Conservation (phyloP, 2,797 vertebrate species). For the Cynodonichthys magdalenae region DNA sequence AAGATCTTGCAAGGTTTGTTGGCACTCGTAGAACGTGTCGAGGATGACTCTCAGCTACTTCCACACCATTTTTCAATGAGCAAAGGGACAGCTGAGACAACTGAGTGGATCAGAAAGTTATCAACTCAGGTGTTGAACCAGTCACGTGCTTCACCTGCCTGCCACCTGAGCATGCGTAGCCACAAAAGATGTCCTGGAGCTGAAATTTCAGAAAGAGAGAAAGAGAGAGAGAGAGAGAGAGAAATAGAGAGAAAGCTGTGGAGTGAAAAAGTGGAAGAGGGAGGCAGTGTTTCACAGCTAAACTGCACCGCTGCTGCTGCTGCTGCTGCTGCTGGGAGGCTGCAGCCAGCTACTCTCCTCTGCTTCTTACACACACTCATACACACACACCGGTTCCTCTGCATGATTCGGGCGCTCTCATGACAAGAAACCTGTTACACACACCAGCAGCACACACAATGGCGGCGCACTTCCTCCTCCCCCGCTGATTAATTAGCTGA, state of each 20-base stretch:
- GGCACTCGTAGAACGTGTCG: too few relatives aligned
- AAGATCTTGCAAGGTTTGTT: too few relatives aligned
- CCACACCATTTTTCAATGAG: too few relatives aligned
- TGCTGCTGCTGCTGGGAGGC: constrained; percentile 38
- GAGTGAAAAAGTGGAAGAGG: constrained; percentile 43
- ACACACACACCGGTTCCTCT: constrained; percentile 22
- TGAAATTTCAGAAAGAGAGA: constrained; percentile 36
- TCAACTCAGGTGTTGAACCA: too few relatives aligned
- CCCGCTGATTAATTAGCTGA: constrained; percentile 39
- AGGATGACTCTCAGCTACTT: too few relatives aligned
- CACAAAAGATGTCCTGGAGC: constrained; percentile 25
- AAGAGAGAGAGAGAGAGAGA: constrained; percentile 44
- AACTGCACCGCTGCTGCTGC: constrained; percentile 53
- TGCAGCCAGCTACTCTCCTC: constrained; percentile 52
- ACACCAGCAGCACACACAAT: constrained; percentile 28
- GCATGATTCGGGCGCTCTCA: constrained; percentile 38
- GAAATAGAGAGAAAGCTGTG: constrained; percentile 33
- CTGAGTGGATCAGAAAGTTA: too few relatives aligned
- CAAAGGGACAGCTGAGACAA: too few relatives aligned
- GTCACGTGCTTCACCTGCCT: too few relatives aligned
- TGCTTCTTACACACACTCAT: constrained; percentile 14
- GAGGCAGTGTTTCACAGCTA: constrained; percentile 64
- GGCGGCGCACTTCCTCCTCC: constrained; percentile 34
- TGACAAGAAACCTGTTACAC: constrained; percentile 65
- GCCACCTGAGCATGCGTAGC: constrained; percentile 1